phyloP scores from a whole-genome alignment of 2,113 vertebrate species.

The Myotis brandtii region DNA sequence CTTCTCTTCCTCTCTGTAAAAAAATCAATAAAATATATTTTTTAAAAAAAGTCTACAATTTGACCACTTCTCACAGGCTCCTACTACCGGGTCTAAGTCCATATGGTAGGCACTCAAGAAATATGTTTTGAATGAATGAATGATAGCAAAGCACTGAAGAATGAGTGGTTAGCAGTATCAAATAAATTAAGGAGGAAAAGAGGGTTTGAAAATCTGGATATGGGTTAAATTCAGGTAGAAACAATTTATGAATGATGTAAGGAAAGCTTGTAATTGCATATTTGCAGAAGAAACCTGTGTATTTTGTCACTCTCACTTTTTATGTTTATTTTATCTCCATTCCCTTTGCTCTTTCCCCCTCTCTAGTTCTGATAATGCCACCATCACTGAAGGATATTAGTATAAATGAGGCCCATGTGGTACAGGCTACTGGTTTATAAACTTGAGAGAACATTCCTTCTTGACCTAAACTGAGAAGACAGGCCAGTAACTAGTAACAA shows the following conservation, averaged over 20 bases:
- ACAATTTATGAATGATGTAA: background rate
- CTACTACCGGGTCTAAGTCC: background rate
- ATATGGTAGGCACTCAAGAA: background rate
- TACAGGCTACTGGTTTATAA: background rate
- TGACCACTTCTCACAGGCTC: background rate
- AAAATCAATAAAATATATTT: too few relatives aligned
- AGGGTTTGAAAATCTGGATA: background rate
- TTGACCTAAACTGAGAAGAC: background rate
- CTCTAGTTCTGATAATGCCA: background rate
- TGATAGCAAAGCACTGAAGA: background rate
- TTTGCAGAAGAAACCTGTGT: background rate
- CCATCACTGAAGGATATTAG: background rate
- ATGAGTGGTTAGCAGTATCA: background rate
- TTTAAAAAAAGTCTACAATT: background rate
- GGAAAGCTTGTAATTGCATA: background rate
- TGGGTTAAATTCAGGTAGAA: background rate
- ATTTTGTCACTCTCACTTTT: background rate
- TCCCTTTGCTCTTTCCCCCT: background rate
- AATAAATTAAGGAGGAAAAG: background rate
- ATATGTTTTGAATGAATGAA: background rate
- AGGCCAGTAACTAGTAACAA: background rate
- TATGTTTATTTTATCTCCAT: background rate
- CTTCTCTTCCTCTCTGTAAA: too few relatives aligned
- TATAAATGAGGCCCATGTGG: background rate
- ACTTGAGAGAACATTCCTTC: background rate